Base-by-base conservation (phyloP, 1,140 invertebrate species). In the Zophobas atratus region DNA sequence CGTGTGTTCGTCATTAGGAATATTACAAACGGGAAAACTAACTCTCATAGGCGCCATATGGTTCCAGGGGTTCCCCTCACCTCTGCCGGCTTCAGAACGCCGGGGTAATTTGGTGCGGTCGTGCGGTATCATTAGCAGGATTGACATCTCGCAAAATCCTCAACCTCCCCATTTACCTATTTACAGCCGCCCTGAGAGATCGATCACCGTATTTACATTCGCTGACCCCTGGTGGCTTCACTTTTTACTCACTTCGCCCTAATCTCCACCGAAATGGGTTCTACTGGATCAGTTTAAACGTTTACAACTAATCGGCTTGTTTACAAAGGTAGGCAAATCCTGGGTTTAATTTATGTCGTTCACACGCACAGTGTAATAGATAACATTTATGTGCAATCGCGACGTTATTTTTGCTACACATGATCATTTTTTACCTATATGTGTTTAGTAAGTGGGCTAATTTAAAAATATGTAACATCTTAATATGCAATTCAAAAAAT, bases 21-120 rank as follows among this genome's bases (percentile, higher is more conserved):
- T 86, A 86, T 86, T 86, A 84, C 84, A 84, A 85, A 82, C 83
- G 81, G 82, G 83, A 85, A 85, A 85, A 84, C 83, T 84, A 85
- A 85, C 83, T 84, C 83, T 82, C 81, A 84, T 84, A 81, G 78
- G 79, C 82, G 77, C 83, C 84, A 85, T 83, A 84, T 85, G 84
- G 84, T 80, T 82, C 82, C 79, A 75, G 72, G 72, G 72, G 71
- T 55, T 73, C 71, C 71, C 71, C 71, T 73, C 71, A 73, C 71
- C 71, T 73, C 71, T 55, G 46, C 46, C 46, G 35, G 49, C 56
- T 56, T 46, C 38, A 60, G 33, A 75, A 46, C 63, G 75, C 53
- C 75, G 53, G 80, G 80, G 83, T 86, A 85, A 86, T 86, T 86
- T 86, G 84, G 80, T 83, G 84, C 79, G 84, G 84, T 84, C 83